A percentile compares a stretch with the other conserved stretches of the same genome.
Conservation (phyloP, 2,888 invertebrate genomes). For the Drosophila borealis region DNA sequence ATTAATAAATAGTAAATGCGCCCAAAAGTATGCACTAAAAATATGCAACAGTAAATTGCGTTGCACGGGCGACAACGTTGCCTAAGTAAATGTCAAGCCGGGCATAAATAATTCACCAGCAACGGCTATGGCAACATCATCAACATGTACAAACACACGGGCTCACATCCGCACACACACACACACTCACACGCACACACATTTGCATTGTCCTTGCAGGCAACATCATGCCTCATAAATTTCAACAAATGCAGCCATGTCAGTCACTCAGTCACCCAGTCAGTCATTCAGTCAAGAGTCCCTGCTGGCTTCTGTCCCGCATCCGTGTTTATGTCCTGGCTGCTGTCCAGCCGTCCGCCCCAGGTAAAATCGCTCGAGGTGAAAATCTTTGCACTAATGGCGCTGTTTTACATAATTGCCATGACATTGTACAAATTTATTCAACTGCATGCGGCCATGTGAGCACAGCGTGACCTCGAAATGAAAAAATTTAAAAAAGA, state of each 20-base stretch:
- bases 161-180: constrained; percentile 1
- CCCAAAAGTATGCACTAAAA: constrained; percentile 58
- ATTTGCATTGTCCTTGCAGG: constrained; percentile 74
- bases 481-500: neutral
- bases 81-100: constrained; percentile 77
- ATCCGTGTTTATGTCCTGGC: constrained; percentile 7
- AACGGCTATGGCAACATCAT: constrained; percentile 71
- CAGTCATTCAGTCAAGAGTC: constrained; percentile 26
- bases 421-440: constrained; percentile 81
- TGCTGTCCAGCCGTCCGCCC: constrained; percentile 28
- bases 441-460: constrained; percentile 65
- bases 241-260: constrained; percentile 68
- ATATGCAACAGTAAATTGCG: constrained; percentile 50
- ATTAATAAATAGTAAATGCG: constrained; percentile 75
- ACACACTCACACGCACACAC: constrained; percentile 14
- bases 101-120: constrained; percentile 76
- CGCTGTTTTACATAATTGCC: constrained; percentile 81
- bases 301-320: constrained; percentile 1
- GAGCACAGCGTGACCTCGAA: constrained; percentile 59
- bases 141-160: constrained; percentile 64
- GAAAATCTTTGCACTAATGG: constrained; percentile 80
- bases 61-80: constrained; percentile 49
- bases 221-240: constrained; percentile 76
- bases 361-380: constrained; percentile 74
- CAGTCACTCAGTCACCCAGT: constrained; percentile 46